A percentile compares a stretch with the other conserved stretches of the same genome.
Conservation (phyloP, 2,797 vertebrate species). For the Odontamblyopus lacepedii region DNA sequence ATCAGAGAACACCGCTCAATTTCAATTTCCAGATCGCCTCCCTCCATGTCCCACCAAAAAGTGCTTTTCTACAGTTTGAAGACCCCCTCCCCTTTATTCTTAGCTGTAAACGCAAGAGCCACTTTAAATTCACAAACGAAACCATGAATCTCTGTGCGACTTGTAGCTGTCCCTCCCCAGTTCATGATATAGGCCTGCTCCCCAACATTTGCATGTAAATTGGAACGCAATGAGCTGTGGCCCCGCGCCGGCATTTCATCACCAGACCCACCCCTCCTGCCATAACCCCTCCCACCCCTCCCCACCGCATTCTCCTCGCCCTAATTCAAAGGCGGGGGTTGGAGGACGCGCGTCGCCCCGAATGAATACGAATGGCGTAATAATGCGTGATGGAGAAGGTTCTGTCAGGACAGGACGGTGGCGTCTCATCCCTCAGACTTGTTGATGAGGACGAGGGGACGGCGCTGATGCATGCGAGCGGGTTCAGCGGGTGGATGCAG, state of each 20-base stretch:
- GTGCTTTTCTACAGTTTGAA: no score
- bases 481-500: slow-evolving; percentile 33
- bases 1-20: no score
- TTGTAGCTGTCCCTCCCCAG: slow-evolving; percentile 76
- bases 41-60: no score
- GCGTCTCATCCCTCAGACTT: slow-evolving; percentile 98
- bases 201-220: slow-evolving; percentile 99
- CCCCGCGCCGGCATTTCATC: slow-evolving; percentile 97
- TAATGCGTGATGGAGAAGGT: slow-evolving; percentile 99
- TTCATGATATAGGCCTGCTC: slow-evolving; percentile 84
- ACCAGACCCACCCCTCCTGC: slow-evolving; percentile 71
- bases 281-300: slow-evolving; percentile 43
- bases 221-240: slow-evolving; percentile 99
- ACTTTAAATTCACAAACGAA: slow-evolving; percentile 23
- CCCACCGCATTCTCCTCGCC: slow-evolving; percentile 69
- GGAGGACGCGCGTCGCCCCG: slow-evolving; percentile 93
- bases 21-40: no score
- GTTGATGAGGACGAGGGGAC: slow-evolving; percentile 91
- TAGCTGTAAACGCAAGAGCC: no score
- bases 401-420: slow-evolving; percentile 98
- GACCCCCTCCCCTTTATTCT: no score
- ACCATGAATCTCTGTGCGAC: slow-evolving; percentile 52
- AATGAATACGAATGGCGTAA: slow-evolving; percentile 99
- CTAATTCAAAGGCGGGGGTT: slow-evolving; percentile 89
- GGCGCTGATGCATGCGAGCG: slow-evolving; percentile 67